Base-by-base conservation (phyloP, 2,888 invertebrate genomes). In the Polydrusus tereticollis region DNA sequence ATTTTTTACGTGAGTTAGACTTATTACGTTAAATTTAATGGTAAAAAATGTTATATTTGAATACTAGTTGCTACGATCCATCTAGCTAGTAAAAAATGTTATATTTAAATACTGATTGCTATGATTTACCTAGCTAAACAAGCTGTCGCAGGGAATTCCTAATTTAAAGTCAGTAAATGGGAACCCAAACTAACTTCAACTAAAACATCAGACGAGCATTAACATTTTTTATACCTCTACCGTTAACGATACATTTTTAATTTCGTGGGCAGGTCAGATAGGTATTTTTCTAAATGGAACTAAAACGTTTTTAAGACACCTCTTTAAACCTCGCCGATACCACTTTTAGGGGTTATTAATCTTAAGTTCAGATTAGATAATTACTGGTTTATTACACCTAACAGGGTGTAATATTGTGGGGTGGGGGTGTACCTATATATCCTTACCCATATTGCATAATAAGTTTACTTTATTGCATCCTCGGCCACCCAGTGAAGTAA, bases 291-390 rank as follows among this genome's bases (percentile, higher is more conserved):
- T 60, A 43, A 60, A 60, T 43, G 43, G 45, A 60, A 60, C 60
- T 60, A 60, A 60, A 43, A 43, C 26, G 59, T 16, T 60, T 60
- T 60, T 60, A 14, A 60, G 60, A 60, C 60, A 60, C 60, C 16
- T 60, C n/a, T 14, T 38, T 41, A n/a, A 20, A 10, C 41, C n/a
- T 58, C 23, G 41, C 23, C 38, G 21, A 41, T 23, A 38, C 41
- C 21, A 41, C 23, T 41, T 59, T 41, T 43, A 18, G 26, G 20
- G 43, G 16, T 41, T 60, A 60, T 60, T 60, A 60, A 60, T 60
- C 60, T 58, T 43, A 41, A 60, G 43, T 1, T 55, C 4, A 55
- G 26, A 55, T 16, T 2, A 55, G 52, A 55, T 55, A 55, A 55
- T 55, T n/a, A 10, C 12, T 33, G 18, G 47, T 23, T 47, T 47